A percentile compares a stretch with the other conserved stretches of the same genome.
Evolutionary conservation across 2,797 vertebrate species (phyloP).

Genomic region (Tarsius wallacei): DNA sequence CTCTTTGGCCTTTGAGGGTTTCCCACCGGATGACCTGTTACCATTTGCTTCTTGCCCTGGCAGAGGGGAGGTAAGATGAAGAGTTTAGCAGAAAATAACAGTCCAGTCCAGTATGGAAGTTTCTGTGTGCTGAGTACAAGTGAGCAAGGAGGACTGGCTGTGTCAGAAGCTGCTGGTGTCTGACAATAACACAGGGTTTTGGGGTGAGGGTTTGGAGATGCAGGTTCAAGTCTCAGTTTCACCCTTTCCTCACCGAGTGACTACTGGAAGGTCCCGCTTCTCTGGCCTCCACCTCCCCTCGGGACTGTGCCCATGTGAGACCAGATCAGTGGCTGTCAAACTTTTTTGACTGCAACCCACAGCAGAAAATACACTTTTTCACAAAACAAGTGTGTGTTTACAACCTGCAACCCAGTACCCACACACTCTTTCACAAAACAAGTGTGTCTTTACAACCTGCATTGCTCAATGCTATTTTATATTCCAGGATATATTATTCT

Average conservation of each 20-base stretch:
- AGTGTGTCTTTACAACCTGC: fast-evolving
- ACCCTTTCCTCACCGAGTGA: neutral
- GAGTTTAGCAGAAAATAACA: neutral
- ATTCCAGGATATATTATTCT: no score
- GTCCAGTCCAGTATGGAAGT: neutral
- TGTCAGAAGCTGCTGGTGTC: neutral
- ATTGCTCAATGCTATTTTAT: fast-evolving
- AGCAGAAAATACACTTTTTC: neutral
- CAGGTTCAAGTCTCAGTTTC: neutral
- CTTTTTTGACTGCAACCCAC: neutral
- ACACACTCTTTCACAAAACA: no score
- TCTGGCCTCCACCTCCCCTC: neutral
- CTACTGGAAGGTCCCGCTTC: neutral
- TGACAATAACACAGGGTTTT: fast-evolving
- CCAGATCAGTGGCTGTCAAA: neutral
- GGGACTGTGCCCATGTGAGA: neutral
- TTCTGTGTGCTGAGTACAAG: fast-evolving
- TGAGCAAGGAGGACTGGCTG: no score
- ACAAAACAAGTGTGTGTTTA: neutral
- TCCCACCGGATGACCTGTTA: neutral
- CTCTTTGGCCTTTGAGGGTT: neutral
- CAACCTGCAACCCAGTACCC: neutral
- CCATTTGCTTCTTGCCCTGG: neutral
- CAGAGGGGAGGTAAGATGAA: neutral
- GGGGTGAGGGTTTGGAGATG: fast-evolving